These are phyloP conservation scores for Mionectes olivaceus DNA, from an alignment of 2,797 vertebrate species.

Conservation along the genomic window DNA sequence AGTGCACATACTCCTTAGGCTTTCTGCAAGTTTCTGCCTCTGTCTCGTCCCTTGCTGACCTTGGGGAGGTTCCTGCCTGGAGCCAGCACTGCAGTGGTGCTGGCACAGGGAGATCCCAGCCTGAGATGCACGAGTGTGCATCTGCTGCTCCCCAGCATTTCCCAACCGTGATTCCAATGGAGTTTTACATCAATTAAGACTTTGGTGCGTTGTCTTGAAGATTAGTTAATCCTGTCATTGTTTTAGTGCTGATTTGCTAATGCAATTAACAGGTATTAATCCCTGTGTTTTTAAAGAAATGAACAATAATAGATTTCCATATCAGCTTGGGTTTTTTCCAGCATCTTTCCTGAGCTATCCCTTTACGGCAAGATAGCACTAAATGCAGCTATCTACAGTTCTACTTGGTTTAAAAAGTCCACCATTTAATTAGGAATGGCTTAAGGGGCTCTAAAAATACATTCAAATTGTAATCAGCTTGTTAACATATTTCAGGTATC, in stretches of 20 bases:
- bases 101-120: background rate
- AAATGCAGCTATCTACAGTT: background rate
- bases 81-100: background rate
- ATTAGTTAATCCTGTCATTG: background rate
- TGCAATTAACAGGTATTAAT: background rate
- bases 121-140: background rate
- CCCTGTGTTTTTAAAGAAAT: background rate
- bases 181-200: background rate
- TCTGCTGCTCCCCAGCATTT: background rate
- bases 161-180: rapidly evolving
- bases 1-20: rapidly evolving
- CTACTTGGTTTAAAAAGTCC: background rate
- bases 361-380: background rate
- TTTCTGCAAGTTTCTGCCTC: background rate
- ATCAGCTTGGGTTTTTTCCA: background rate
- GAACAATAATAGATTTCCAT: background rate
- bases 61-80: background rate
- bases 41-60: background rate
- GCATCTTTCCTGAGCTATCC: background rate
- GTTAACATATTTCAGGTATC: background rate
- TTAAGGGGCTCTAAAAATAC: background rate
- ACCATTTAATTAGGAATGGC: background rate
- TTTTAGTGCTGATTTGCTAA: background rate
- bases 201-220: background rate
- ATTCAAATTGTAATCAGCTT: background rate